Evolutionary conservation across 2,888 invertebrate species (phyloP).

Genomic region (Archaeoteleia sp.): DNA sequence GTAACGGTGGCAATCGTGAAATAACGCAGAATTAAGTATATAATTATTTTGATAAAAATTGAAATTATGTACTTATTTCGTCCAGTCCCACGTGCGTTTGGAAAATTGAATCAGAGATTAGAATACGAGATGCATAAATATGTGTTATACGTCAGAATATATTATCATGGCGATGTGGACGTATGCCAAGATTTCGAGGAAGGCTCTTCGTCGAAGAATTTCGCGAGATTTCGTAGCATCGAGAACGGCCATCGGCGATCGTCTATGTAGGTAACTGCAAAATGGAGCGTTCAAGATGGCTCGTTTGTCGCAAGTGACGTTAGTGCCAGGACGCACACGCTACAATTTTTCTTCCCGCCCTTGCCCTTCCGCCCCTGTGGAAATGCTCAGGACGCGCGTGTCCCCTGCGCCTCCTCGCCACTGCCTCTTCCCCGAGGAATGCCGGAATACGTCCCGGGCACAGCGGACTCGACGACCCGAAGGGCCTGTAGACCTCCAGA

Average conservation of each 20-base stretch:
- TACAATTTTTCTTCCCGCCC: constrained; percentile 51
- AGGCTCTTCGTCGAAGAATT: constrained; percentile 16
- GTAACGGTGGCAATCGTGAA: background rate
- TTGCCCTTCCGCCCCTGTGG: constrained; percentile 44
- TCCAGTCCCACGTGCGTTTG: background rate
- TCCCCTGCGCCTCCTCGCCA: constrained; percentile 13
- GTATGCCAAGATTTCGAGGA: constrained; percentile 27
- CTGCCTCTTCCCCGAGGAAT: constrained; percentile 39
- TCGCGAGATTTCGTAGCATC: constrained; percentile 15
- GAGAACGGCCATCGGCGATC: constrained; percentile 24
- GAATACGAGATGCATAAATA: constrained; percentile 20
- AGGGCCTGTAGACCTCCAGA: constrained; percentile 18
- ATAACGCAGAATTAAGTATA: background rate
- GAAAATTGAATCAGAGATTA: constrained; percentile 6
- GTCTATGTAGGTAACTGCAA: constrained; percentile 23
- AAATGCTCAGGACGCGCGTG: constrained; percentile 13
- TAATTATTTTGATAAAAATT: too few relatives aligned
- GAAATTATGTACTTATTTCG: background rate
- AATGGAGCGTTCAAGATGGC: constrained; percentile 41
- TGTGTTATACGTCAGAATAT: constrained; percentile 12
- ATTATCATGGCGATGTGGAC: constrained; percentile 12
- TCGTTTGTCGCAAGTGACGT: constrained; percentile 34
- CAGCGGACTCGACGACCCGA: constrained; percentile 7
- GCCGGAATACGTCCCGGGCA: constrained; percentile 3
- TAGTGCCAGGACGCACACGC: constrained; percentile 31